phyloP scores from a whole-genome alignment of 2,113 vertebrate species.

The Noturus placidus region DNA sequence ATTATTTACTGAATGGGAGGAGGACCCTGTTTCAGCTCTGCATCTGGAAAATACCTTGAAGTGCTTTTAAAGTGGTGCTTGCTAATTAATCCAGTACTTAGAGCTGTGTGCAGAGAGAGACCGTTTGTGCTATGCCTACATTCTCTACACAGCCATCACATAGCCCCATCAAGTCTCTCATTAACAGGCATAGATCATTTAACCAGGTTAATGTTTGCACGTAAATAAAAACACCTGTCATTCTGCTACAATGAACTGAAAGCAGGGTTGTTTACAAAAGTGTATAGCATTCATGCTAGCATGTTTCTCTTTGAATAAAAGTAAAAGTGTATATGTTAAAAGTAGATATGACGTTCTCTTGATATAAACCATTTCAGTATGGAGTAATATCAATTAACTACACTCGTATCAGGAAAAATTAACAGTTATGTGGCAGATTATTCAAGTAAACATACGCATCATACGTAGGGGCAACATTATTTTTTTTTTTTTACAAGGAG shows the following conservation, averaged over 20 bases:
- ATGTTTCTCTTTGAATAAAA: background rate
- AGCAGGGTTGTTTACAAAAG: background rate
- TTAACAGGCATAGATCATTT: background rate
- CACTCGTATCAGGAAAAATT: background rate
- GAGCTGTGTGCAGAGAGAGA: background rate
- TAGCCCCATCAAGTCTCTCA: background rate
- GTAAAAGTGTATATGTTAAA: background rate
- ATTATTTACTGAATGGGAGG: constrained; percentile 8
- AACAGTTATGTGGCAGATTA: background rate
- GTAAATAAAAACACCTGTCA: background rate
- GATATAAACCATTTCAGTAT: background rate
- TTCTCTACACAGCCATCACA: background rate
- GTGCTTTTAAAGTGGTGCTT: constrained; percentile 29
- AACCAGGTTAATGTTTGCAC: background rate
- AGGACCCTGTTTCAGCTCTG: background rate
- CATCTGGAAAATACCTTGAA: constrained; percentile 10
- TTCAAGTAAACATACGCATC: background rate
- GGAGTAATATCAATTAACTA: background rate
- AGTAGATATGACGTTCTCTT: background rate
- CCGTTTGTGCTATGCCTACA: background rate
- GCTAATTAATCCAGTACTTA: constrained; percentile 40
- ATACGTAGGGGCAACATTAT: background rate
- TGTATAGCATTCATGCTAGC: background rate
- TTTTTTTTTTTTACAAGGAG: background rate
- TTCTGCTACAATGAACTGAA: background rate